phyloP scores from a whole-genome alignment of 1,140 invertebrate species.

The Neodiprion lecontei region DNA sequence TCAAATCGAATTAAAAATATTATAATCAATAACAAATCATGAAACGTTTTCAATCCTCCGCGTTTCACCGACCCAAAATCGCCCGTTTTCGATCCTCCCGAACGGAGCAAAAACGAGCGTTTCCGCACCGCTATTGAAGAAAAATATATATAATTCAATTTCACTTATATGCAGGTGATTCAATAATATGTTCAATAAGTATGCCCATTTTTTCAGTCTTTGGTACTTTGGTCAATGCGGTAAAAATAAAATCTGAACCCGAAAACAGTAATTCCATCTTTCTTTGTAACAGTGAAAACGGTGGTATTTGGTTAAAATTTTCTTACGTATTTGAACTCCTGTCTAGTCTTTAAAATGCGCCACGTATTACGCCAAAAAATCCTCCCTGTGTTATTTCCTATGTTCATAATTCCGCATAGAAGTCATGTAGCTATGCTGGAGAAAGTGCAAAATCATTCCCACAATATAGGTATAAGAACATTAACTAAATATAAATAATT shows the following conservation, averaged over 20 bases:
- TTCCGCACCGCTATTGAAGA: neutral
- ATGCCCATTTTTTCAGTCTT: neutral
- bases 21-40: too few relatives aligned
- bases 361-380: neutral
- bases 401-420: neutral
- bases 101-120: too few relatives aligned
- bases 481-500: conserved; percentile 1
- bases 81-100: too few relatives aligned
- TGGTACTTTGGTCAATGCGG: conserved; percentile 1
- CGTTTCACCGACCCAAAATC: too few relatives aligned
- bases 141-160: neutral
- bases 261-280: neutral
- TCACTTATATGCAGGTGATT: neutral
- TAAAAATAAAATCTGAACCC: neutral
- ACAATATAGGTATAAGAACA: neutral
- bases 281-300: neutral
- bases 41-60: too few relatives aligned
- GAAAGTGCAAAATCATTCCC: neutral
- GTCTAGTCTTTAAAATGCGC: neutral
- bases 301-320: neutral
- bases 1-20: too few relatives aligned
- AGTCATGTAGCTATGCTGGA: neutral
- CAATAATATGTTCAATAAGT: neutral
- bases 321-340: neutral
- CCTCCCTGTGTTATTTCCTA: neutral